Base-by-base conservation (phyloP, 1,140 invertebrate genomes). In the Achatina immaculata region DNA sequence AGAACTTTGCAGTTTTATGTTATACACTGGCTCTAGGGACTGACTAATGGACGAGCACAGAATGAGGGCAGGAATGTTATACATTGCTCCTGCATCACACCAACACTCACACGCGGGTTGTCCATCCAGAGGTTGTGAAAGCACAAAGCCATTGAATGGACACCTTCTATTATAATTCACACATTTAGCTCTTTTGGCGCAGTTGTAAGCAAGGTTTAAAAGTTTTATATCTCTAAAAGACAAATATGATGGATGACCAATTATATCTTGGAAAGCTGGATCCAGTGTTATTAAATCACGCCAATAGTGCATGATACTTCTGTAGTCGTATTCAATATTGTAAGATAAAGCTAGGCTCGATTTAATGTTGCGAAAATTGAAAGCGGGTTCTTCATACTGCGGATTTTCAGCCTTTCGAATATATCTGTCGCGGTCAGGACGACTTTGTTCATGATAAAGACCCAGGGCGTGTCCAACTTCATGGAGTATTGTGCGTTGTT, bases 361-460 rank as follows among this genome's bases (percentile, higher is more conserved):
- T 73, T 55, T 87, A 85, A 38, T 78, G 58, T 92, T 93, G 24
- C 90, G 76, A 84, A 93, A 94, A 80, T 93, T 93, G 31, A 89
- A 86, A 24, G 89, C 86, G 86, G 90, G 87, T 36, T 85, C 86
- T 3, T 81, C 72, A 38, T 93, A 88, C 28, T 96, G 95, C 83
- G 95, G 95, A 3, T 93, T 88, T 91, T 93, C 94, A 55, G 93
- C 87, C 45, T 95, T 93, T 1, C 85, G 89, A 19, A 95, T 92
- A 85, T 92, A 95, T 0, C 93, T 87, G 83, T 95, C 94, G 55
- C 95, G 90, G 88, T 95, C 93, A 19, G 91, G 89, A 28, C 94
- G 90, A 83, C 93, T 94, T 85, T 95, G 95, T 83, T 95, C 94
- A 85, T 95, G 93, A 72, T 90, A 86, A 80, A 92, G 90, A 21